Evolutionary conservation across 2,888 invertebrate species (phyloP).

Genomic region (Spatulosminthurus flaviceps): DNA sequence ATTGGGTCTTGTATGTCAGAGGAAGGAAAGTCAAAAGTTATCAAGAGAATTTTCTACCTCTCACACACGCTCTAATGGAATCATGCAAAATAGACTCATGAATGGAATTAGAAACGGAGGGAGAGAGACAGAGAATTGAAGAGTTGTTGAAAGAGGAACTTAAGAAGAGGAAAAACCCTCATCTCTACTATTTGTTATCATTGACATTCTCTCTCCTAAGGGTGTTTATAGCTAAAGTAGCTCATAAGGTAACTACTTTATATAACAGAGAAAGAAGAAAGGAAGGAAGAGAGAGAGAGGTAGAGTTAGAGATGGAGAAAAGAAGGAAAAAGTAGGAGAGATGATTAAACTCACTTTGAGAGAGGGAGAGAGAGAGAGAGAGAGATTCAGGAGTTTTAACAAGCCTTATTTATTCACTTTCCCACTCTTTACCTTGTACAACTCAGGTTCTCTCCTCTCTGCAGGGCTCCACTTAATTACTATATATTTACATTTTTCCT

Average conservation of each 20-base stretch:
- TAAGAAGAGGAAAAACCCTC: background rate
- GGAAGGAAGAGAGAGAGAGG: no score
- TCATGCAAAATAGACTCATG: background rate
- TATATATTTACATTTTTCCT: no score
- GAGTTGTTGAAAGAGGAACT: background rate
- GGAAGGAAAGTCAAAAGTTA: no score
- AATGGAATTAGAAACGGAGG: background rate
- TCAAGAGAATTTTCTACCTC: background rate
- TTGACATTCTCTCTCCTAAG: no score
- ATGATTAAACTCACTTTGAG: background rate
- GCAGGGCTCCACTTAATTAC: no score
- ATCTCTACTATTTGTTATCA: background rate
- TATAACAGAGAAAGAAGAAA: no score
- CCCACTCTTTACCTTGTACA: background rate
- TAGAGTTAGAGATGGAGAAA: background rate
- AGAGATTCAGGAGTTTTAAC: background rate
- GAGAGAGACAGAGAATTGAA: no score
- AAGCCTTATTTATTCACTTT: constrained; percentile 12
- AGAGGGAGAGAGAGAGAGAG: no score
- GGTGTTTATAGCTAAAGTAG: no score
- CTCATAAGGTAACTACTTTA: no score
- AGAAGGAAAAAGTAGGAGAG: background rate
- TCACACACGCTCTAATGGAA: background rate
- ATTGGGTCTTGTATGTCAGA: no score
- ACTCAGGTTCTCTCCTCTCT: background rate